Percentiles rank a stretch among this genome's conserved stretches.
Conservation (phyloP, 2,113 vertebrate genomes). For the Pluvialis apricaria region DNA sequence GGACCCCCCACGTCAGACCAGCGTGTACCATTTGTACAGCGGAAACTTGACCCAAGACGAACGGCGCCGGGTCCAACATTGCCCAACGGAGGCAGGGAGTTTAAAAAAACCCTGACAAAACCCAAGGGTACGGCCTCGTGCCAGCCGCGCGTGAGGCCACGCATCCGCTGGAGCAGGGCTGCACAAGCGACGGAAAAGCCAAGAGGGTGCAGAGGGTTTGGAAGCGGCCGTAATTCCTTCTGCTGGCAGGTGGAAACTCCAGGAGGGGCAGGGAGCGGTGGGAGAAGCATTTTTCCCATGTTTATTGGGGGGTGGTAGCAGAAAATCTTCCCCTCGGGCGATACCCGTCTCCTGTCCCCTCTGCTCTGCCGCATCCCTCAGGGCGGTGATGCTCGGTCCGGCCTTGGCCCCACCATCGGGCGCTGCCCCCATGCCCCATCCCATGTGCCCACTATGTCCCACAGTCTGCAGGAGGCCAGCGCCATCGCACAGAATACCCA, state of each 20-base stretch:
- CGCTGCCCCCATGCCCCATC: background rate
- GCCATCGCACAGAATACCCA: background rate
- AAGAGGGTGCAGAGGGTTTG: background rate
- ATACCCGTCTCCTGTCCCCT: background rate
- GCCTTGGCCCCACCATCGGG: background rate
- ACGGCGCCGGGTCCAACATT: background rate
- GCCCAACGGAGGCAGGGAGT: background rate
- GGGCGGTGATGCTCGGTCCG: fast-evolving
- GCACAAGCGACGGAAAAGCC: background rate
- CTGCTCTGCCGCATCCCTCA: background rate
- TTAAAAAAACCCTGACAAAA: background rate
- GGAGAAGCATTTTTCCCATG: background rate
- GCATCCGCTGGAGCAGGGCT: fast-evolving
- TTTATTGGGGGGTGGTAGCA: background rate
- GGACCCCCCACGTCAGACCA: fast-evolving
- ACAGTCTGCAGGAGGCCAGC: background rate
- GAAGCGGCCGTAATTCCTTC: background rate
- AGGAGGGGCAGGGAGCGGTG: background rate
- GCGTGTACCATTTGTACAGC: fast-evolving
- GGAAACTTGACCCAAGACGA: background rate
- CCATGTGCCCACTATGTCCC: background rate
- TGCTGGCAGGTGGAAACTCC: background rate
- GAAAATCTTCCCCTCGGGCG: background rate
- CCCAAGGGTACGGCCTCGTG: fast-evolving
- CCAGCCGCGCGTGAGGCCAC: background rate